Percentiles rank a stretch among this genome's conserved stretches.
These are phyloP conservation scores for Natator depressus DNA, from an alignment of 2,113 vertebrate genomes.

Conservation along the genomic window DNA sequence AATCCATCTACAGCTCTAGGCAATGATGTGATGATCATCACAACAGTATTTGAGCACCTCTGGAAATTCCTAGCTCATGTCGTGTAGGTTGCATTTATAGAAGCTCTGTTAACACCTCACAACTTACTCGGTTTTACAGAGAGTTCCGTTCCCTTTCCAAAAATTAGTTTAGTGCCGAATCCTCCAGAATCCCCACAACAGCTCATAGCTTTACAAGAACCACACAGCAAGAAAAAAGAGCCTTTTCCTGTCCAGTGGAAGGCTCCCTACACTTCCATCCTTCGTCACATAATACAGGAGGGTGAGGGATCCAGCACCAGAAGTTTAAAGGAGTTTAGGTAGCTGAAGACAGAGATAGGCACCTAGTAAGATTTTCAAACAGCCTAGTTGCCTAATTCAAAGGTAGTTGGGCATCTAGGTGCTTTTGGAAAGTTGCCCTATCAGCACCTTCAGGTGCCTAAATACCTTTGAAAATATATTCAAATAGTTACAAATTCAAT, in stretches of 20 bases:
- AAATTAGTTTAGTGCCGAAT: neutral
- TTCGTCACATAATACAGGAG: neutral
- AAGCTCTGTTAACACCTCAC: neutral
- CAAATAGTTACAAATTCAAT: too few species aligned
- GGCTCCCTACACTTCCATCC: neutral
- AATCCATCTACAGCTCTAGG: neutral
- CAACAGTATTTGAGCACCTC: neutral
- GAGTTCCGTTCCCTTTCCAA: conserved; percentile 39
- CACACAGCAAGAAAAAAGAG: neutral
- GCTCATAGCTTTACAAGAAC: conserved; percentile 36
- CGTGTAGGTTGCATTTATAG: neutral
- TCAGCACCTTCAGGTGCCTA: too few species aligned
- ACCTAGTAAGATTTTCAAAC: neutral
- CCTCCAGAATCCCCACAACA: neutral
- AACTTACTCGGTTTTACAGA: conserved; percentile 2
- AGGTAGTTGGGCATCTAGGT: neutral
- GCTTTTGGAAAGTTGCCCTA: neutral
- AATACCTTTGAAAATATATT: too few species aligned
- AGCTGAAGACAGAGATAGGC: too few species aligned
- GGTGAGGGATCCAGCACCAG: too few species aligned
- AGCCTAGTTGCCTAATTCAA: neutral
- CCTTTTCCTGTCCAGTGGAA: neutral
- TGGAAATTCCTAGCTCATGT: neutral
- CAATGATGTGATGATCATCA: neutral
- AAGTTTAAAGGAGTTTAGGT: too few species aligned